Conservation (phyloP, 2,888 invertebrate species). For the Campopleginae sp. region DNA sequence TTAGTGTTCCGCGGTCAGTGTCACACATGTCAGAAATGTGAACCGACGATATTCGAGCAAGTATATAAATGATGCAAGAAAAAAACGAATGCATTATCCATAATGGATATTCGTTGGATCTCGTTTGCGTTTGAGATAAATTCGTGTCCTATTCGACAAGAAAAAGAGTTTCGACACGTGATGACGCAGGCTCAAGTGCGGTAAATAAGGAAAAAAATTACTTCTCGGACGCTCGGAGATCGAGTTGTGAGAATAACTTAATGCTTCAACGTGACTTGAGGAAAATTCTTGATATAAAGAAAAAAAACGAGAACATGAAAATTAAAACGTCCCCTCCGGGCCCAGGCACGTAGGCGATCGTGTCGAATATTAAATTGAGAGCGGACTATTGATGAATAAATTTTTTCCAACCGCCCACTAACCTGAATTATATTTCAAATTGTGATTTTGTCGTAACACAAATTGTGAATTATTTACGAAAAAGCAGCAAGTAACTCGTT, state of each 20-base stretch:
- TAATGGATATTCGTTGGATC: background rate
- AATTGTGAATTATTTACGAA: background rate
- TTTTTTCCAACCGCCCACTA: background rate
- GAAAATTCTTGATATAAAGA: background rate
- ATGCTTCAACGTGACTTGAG: background rate
- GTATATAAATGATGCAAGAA: background rate
- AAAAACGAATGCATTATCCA: background rate
- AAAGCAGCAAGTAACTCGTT: background rate
- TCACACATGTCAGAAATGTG: background rate
- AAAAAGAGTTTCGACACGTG: background rate
- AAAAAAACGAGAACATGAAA: background rate
- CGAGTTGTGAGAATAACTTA: background rate
- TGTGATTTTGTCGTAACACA: background rate
- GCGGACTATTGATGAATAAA: background rate
- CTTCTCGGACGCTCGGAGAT: background rate
- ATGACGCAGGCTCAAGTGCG: background rate
- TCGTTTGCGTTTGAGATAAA: background rate
- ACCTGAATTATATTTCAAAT: background rate
- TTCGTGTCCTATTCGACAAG: background rate
- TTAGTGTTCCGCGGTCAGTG: background rate
- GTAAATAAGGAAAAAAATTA: background rate
- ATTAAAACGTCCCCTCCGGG: background rate
- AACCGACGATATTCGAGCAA: background rate
- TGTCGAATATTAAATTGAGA: background rate
- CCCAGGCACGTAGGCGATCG: background rate